Evolutionary conservation across 2,113 vertebrate genomes (phyloP).

Genomic region (Nesoenas mayeri): DNA sequence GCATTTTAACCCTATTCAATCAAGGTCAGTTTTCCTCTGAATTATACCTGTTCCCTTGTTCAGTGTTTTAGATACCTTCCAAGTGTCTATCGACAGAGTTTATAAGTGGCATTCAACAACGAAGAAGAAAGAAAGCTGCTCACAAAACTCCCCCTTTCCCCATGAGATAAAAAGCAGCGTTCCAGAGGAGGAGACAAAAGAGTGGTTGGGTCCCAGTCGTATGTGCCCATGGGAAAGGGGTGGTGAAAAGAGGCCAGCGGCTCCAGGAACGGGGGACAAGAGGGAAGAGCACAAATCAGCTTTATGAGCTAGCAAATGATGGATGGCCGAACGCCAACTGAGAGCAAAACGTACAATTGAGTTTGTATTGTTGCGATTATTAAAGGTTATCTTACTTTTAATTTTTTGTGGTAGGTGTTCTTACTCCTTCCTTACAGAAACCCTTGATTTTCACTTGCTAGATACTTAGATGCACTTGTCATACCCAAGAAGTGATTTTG

Average conservation of each 20-base stretch:
- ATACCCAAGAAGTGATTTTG: constrained; percentile 77
- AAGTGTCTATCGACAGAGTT: not conserved
- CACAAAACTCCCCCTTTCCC: not conserved
- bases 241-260: not conserved
- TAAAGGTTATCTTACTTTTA: constrained; percentile 70
- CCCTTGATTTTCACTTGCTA: constrained; percentile 74
- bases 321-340: not conserved
- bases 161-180: not conserved
- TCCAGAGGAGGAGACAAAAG: constrained; percentile 18
- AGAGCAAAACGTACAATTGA: not conserved
- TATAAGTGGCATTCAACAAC: not conserved
- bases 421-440: constrained; percentile 60
- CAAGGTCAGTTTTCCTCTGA: constrained; percentile 16
- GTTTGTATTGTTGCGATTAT: constrained; percentile 25
- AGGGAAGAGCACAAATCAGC: not conserved
- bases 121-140: not conserved
- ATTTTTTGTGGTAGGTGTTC: constrained; percentile 66
- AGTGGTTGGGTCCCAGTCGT: not conserved
- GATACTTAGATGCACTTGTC: constrained; percentile 72
- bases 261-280: not conserved
- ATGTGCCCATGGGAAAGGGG: not conserved
- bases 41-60: constrained; percentile 21
- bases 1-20: constrained; percentile 5
- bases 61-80: constrained; percentile 18
- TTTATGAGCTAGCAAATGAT: constrained; percentile 32